Base-by-base conservation (phyloP, 2,888 invertebrate species). In the Leptopilina myrica region DNA sequence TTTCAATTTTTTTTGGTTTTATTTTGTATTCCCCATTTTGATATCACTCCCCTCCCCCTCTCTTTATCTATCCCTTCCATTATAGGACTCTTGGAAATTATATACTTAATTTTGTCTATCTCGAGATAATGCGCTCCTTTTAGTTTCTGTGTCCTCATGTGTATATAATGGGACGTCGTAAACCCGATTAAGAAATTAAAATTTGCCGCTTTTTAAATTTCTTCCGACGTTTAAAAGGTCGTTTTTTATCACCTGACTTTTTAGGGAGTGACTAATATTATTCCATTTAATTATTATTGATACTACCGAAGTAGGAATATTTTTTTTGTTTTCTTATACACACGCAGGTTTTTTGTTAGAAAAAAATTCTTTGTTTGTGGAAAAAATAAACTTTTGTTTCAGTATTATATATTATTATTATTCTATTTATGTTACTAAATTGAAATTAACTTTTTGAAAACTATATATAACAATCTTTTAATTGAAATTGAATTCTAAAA, bases 31-130 rank as follows among this genome's bases (percentile, higher is more conserved):
- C 79, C 80, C 73, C 33, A 33, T 5, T 33, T 33, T 33, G 33
- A 3, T 5, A n/a, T n/a, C n/a, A n/a, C n/a, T n/a, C n/a, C n/a
- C 26, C 73, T 80, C 75, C 80, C 65, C 56, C 69, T 81, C 77
- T 84, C 79, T 46, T 46, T 46, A 9, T 46, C 3, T 46, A 7
- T 46, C 73, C 15, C 15, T 59, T 15, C 15, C n/a, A 15, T 59
- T 33, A 33, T 33, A 33, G 5, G 5, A 7, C 59, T 15, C 66
- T 49, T 49, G 6, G 7, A 62, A 62, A 62, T 20, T 62, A n/a
- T n/a, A n/a, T n/a, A 20, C 62, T 62, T 62, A 7, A 56, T 73
- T 53, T 73, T 73, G 33, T 53, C 26, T 73, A 26, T 26, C 33
- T 26, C 33, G 49, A 33, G 43, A 43, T 43, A 43, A 33, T 33